phyloP scores from a whole-genome alignment of 2,113 vertebrate genomes.

The Myotis lucifugus region DNA sequence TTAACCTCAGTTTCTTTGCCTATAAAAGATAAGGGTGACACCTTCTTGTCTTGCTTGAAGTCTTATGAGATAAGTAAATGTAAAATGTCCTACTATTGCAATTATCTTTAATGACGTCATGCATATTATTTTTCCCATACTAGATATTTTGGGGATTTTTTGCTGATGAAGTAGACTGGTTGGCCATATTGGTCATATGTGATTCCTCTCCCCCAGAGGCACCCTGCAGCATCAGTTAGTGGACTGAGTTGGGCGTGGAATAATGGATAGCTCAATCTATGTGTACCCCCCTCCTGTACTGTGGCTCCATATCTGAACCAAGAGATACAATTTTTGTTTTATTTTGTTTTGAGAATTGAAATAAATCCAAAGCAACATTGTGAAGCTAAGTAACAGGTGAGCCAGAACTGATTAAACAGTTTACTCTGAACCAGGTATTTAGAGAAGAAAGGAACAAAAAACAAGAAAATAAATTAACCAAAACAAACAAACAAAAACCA shows the following conservation, averaged over 20 bases:
- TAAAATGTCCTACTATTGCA: neutral
- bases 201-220: neutral
- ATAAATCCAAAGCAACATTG: neutral
- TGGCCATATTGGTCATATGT: neutral
- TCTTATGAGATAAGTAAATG: neutral
- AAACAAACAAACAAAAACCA: neutral
- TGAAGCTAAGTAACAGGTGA: neutral
- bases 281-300: neutral
- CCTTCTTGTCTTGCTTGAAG: neutral
- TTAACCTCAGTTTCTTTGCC: neutral
- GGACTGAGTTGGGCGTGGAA: neutral
- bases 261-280: neutral
- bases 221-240: neutral
- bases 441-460: neutral
- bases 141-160: neutral
- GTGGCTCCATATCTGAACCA: neutral
- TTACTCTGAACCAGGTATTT: neutral
- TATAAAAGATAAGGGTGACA: neutral
- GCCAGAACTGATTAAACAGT: neutral
- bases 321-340: neutral
- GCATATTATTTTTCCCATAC: neutral
- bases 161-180: neutral
- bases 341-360: neutral
- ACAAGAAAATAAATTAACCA: neutral
- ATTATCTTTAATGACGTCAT: neutral